phyloP scores from a whole-genome alignment of 2,113 vertebrate genomes.

The Pardalotus punctatus region DNA sequence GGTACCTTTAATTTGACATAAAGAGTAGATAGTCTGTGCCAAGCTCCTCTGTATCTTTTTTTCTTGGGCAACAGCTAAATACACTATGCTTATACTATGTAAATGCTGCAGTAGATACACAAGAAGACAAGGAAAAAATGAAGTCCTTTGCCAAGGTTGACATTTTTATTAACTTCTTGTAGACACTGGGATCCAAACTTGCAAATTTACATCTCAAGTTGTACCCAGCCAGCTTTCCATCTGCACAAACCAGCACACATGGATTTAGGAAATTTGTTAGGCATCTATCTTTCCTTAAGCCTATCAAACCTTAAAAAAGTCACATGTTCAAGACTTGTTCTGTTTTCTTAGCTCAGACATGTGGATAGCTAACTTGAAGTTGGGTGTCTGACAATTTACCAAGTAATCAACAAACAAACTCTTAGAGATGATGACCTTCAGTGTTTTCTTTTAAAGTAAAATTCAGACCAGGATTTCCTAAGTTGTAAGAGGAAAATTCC shows the following conservation, averaged over 20 bases:
- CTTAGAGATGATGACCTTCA: not conserved
- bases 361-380: not conserved
- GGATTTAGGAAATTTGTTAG: not conserved
- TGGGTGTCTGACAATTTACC: not conserved
- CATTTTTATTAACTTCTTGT: not conserved
- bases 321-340: not conserved
- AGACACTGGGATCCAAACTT: not conserved
- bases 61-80: not conserved
- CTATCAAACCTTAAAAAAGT: not conserved
- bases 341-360: not conserved
- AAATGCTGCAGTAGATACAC: not conserved
- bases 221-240: not conserved
- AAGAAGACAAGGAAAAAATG: not conserved
- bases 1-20: not conserved
- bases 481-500: not conserved
- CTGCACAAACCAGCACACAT: not conserved
- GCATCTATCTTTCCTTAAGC: not conserved
- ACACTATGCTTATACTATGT: not conserved
- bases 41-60: not conserved
- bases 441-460: not conserved
- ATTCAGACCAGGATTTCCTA: not conserved
- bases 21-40: not conserved
- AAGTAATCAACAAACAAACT: not conserved
- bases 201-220: not conserved
- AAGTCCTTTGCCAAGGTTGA: not conserved